phyloP scores from a whole-genome alignment of 2,888 invertebrate species.

The Geophilus truncorum region DNA sequence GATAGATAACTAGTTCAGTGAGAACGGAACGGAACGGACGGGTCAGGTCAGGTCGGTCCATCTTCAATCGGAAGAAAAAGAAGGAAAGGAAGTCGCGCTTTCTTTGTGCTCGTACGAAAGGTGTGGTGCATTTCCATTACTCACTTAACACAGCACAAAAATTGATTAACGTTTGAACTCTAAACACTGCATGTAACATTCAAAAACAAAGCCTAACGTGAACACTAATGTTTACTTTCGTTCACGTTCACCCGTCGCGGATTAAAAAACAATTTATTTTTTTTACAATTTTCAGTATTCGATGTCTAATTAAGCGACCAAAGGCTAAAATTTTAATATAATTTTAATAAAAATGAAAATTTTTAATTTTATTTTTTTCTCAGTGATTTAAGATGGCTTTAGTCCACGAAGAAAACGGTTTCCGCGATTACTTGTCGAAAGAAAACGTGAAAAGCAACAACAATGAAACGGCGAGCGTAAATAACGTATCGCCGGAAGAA shows the following conservation, averaged over 20 bases:
- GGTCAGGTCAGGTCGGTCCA: neutral
- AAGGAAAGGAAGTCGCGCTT: neutral
- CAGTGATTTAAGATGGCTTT: neutral
- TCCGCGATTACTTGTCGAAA: neutral
- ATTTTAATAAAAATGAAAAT: neutral
- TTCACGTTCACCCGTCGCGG: no score
- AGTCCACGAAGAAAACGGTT: conserved; percentile 8
- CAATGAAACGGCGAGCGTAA: neutral
- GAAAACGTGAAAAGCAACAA: neutral
- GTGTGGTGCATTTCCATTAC: neutral
- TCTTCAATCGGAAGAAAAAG: neutral
- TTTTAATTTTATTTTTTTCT: neutral
- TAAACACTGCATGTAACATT: no score
- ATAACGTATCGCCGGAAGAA: neutral
- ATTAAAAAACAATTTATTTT: no score
- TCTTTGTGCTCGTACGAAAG: neutral
- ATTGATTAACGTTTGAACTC: no score
- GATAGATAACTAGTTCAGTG: neutral
- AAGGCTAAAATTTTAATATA: no score
- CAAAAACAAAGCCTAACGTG: no score
- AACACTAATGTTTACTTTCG: no score
- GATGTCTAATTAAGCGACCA: no score
- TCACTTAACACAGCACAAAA: no score
- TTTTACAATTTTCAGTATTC: no score
- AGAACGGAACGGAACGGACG: neutral